A percentile compares a stretch with the other conserved stretches of the same genome.
phyloP scores from a whole-genome alignment of 1,140 invertebrate genomes.

The Ceratosolen fusciceps region DNA sequence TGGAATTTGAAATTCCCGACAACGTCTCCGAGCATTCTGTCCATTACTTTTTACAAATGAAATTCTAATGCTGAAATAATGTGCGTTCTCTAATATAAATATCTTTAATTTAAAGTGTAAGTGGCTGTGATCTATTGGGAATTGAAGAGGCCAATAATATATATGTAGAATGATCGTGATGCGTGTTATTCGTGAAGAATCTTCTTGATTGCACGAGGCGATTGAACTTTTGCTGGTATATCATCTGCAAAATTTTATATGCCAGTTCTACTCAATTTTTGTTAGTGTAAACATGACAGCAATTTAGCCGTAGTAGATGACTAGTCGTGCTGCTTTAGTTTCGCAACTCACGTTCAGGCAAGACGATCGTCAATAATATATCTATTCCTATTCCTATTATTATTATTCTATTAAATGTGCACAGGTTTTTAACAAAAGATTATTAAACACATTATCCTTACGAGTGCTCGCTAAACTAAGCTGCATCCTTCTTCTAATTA shows the following conservation, averaged over 20 bases:
- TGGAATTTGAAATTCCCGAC: too few species aligned
- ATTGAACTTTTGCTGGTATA: neutral
- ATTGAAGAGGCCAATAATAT: neutral
- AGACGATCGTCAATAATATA: neutral
- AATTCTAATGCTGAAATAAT: too few species aligned
- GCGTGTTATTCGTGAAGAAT: neutral
- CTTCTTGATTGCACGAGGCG: neutral
- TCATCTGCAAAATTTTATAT: neutral
- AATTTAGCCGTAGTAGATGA: neutral
- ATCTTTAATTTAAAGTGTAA: neutral
- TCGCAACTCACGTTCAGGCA: neutral
- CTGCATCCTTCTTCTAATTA: too few species aligned
- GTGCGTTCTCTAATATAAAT: too few species aligned
- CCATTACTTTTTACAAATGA: too few species aligned
- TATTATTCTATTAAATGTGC: too few species aligned
- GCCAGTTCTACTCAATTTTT: neutral
- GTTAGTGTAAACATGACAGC: neutral
- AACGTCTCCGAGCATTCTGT: too few species aligned
- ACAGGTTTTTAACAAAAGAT: too few species aligned
- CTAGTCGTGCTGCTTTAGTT: neutral
- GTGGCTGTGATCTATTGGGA: neutral
- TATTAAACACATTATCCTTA: too few species aligned
- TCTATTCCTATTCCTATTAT: too few species aligned
- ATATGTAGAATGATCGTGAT: neutral
- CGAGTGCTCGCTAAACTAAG: too few species aligned